Percentiles rank a stretch among this genome's conserved stretches.
phyloP scores from a whole-genome alignment of 2,888 invertebrate genomes.

The Rhagonycha lutea region DNA sequence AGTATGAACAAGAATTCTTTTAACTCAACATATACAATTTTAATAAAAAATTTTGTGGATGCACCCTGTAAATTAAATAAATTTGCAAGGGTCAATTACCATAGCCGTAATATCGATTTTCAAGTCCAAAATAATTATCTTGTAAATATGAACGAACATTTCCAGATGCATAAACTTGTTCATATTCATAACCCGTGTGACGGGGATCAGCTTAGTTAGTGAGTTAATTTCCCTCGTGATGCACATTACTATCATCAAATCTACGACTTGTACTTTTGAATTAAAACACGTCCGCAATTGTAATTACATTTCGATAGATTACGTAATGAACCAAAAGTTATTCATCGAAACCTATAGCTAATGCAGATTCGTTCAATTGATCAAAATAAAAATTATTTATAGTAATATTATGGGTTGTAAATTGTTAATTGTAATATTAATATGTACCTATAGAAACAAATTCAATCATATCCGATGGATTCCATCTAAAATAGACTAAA shows the following conservation, averaged over 20 bases:
- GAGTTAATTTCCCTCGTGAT: constrained; percentile 57
- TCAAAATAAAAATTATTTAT: neutral
- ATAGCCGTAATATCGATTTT: neutral
- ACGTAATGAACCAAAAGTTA: constrained; percentile 8
- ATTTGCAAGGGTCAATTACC: neutral
- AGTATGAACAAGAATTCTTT: neutral
- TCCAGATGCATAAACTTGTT: constrained; percentile 12
- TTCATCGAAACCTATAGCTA: constrained; percentile 4
- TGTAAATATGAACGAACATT: constrained; percentile 3
- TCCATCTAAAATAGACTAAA: too few relatives aligned
- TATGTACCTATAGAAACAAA: too few relatives aligned
- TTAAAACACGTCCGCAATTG: constrained; percentile 45
- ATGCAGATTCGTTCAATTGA: neutral
- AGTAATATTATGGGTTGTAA: neutral
- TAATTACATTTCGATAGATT: constrained; percentile 42
- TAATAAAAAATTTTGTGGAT: neutral
- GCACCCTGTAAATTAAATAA: neutral
- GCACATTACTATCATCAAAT: constrained; percentile 48
- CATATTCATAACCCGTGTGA: constrained; percentile 22
- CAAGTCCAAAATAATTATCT: neutral
- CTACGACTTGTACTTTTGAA: constrained; percentile 31
- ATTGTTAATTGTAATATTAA: neutral
- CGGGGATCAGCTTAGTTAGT: constrained; percentile 48
- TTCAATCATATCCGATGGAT: too few relatives aligned
- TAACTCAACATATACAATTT: neutral